A percentile compares a stretch with the other conserved stretches of the same genome.
Conservation (phyloP, 2,888 invertebrate genomes). For the Rotaria sp. region DNA sequence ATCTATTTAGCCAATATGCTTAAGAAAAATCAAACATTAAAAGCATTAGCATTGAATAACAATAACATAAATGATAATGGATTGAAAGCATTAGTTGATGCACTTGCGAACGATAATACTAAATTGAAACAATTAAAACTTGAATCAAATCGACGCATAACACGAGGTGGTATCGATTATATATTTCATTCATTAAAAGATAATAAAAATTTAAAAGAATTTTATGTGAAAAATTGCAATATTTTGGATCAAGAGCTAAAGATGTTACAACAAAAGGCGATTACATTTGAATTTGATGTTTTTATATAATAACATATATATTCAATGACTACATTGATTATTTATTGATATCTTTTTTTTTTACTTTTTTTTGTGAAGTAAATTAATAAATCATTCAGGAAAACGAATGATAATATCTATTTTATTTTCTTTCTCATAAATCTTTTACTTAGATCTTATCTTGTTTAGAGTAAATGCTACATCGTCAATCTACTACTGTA, state of each 20-base stretch:
- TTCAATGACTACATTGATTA: no score
- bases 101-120: background rate
- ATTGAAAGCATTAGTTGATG: background rate
- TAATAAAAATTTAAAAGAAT: background rate
- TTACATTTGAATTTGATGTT: background rate
- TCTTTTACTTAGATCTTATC: no score
- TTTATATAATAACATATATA: no score
- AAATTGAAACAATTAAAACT: background rate
- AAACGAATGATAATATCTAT: no score
- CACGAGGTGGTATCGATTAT: background rate
- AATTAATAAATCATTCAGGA: no score
- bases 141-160: background rate
- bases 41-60: background rate
- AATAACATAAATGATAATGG: background rate
- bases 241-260: background rate
- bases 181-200: background rate
- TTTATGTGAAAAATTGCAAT: background rate
- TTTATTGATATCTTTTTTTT: no score
- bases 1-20: background rate
- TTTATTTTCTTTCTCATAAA: no score
- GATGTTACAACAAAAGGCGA: background rate
- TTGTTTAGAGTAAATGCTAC: no score
- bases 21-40: background rate
- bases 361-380: no score
- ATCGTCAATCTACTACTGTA: no score